phyloP scores from a whole-genome alignment of 2,113 vertebrate genomes.

The Sialia sialis region DNA sequence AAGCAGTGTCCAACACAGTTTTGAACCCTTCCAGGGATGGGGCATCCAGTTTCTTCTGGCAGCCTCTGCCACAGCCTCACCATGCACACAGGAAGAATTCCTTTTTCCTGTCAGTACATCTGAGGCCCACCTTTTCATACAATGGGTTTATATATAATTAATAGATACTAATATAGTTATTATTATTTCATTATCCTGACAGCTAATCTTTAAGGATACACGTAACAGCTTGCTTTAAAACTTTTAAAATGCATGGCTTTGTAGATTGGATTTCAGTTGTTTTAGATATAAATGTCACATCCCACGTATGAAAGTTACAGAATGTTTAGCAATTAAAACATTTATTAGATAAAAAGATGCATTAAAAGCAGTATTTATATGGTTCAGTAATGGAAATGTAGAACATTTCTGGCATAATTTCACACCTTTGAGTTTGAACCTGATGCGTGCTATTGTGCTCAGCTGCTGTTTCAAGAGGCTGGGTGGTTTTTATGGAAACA shows the following conservation, averaged over 20 bases:
- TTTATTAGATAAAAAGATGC: not conserved
- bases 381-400: not conserved
- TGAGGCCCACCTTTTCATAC: not conserved
- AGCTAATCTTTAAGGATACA: not conserved
- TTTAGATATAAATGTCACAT: constrained; percentile 15
- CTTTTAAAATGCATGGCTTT: not conserved
- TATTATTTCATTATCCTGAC: not conserved
- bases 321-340: constrained; percentile 17
- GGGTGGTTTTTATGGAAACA: not conserved
- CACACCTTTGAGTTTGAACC: not conserved
- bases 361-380: not conserved
- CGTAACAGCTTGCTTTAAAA: not conserved
- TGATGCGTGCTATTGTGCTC: accelerated
- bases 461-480: not conserved
- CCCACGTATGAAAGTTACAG: constrained; percentile 14
- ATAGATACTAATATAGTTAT: not conserved
- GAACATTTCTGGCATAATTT: not conserved
- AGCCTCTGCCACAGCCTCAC: not conserved
- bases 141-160: not conserved
- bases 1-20: not conserved
- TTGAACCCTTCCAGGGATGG: not conserved
- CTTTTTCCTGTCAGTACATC: not conserved
- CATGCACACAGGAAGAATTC: not conserved
- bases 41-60: not conserved
- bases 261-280: not conserved